These are phyloP conservation scores for Dicaeum eximium DNA, from an alignment of 2,113 vertebrate genomes.

Conservation along the genomic window DNA sequence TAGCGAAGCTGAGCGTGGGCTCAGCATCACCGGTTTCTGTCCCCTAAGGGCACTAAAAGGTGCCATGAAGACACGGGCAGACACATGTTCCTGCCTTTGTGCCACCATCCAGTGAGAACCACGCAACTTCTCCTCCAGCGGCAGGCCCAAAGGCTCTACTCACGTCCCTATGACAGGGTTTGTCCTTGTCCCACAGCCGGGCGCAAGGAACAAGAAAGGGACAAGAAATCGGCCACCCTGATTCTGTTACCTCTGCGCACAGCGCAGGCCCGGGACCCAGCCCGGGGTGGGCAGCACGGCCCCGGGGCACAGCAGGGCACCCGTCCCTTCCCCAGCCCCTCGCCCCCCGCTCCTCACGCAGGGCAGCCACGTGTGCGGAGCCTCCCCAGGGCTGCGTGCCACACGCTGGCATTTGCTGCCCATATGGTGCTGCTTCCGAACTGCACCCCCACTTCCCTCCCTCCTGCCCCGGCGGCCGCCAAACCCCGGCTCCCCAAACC, in stretches of 20 bases:
- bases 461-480: background rate
- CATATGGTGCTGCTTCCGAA: background rate
- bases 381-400: background rate
- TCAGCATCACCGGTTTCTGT: background rate
- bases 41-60: background rate
- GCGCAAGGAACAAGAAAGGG: background rate
- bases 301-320: rapidly evolving
- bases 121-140: background rate
- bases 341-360: background rate
- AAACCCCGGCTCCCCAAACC: background rate
- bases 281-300: background rate
- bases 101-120: background rate
- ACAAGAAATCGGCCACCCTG: background rate
- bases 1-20: background rate
- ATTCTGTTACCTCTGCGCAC: background rate
- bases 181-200: background rate
- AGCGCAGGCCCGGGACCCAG: rapidly evolving
- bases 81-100: rapidly evolving
- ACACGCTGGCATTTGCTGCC: background rate
- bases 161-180: rapidly evolving
- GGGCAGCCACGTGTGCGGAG: background rate
- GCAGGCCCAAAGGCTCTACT: background rate
- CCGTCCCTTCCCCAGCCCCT: background rate
- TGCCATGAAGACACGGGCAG: rapidly evolving
- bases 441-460: background rate